Evolutionary conservation across 2,888 invertebrate species (phyloP).

Genomic region (Rhingia rostrata): DNA sequence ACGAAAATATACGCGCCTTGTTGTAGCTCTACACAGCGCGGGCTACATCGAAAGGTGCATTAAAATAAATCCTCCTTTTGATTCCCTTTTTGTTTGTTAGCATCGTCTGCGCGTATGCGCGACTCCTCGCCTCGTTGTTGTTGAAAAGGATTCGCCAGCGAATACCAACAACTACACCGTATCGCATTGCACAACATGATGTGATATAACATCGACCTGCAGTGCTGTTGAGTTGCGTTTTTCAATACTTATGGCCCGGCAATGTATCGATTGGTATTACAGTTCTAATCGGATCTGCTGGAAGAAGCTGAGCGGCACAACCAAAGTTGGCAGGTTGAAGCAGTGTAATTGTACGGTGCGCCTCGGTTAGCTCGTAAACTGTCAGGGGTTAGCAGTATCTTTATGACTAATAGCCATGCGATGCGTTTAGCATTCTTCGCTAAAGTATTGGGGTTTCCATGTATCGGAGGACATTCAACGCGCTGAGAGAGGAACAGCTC

Average conservation of each 20-base stretch:
- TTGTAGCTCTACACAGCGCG: slow-evolving; percentile 8
- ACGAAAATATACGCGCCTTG: slow-evolving; percentile 23
- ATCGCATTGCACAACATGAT: slow-evolving; percentile 49
- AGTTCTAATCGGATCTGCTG: slow-evolving; percentile 62
- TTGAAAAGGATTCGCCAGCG: background rate
- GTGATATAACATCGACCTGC: slow-evolving; percentile 52
- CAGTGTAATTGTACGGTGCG: slow-evolving; percentile 11
- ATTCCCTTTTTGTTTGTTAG: background rate
- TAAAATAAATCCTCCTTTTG: slow-evolving; percentile 59
- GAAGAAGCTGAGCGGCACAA: slow-evolving; percentile 8
- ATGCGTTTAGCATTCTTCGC: slow-evolving; percentile 38
- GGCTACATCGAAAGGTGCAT: slow-evolving; percentile 22
- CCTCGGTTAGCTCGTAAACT: slow-evolving; percentile 37
- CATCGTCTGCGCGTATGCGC: background rate
- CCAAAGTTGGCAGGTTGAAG: slow-evolving; percentile 16
- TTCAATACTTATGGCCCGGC: slow-evolving; percentile 45
- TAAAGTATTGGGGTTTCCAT: slow-evolving; percentile 20
- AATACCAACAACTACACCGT: slow-evolving; percentile 15
- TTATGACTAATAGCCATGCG: slow-evolving; percentile 70
- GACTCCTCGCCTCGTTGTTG: slow-evolving; percentile 16
- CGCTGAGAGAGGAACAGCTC: background rate
- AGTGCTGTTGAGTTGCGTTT: slow-evolving; percentile 36
- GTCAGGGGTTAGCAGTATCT: slow-evolving; percentile 60
- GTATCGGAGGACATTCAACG: slow-evolving; percentile 25
- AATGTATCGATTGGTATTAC: slow-evolving; percentile 37